These are phyloP conservation scores for Nettapus auritus DNA, from an alignment of 2,113 vertebrate species.

Conservation along the genomic window DNA sequence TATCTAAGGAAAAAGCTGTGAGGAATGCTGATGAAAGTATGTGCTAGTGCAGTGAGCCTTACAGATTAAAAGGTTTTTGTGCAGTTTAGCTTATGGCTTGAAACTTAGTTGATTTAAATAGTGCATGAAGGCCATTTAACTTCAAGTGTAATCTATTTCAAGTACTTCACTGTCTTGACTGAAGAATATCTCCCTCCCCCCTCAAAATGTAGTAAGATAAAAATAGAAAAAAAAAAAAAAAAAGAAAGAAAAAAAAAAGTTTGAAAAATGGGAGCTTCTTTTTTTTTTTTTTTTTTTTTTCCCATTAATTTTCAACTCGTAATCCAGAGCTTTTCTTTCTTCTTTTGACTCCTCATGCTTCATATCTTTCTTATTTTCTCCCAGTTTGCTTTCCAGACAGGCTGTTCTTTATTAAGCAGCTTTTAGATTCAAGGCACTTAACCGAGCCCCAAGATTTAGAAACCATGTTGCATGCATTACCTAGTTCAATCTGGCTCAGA, in stretches of 20 bases:
- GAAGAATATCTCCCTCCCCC: background rate
- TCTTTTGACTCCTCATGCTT: background rate
- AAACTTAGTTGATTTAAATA: conserved; percentile 7
- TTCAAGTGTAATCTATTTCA: background rate
- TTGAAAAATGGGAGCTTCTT: background rate
- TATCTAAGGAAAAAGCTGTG: background rate
- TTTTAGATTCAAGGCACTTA: background rate
- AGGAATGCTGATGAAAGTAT: background rate
- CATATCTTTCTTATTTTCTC: background rate
- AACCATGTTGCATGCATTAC: background rate
- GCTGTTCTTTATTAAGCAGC: background rate
- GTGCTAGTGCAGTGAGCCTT: background rate
- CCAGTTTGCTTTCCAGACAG: background rate
- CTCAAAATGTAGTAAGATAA: background rate
- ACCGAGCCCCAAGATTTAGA: background rate
- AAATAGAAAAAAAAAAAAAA: background rate
- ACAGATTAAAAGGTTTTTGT: background rate
- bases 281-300: background rate
- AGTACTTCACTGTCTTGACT: background rate
- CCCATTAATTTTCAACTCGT: background rate
- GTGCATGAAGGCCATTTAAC: background rate
- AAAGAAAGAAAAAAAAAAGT: background rate
- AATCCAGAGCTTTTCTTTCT: background rate
- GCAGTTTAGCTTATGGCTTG: background rate
- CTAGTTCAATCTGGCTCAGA: background rate